These are phyloP conservation scores for Saccostrea cuccullata DNA, from an alignment of 1,140 invertebrate genomes.

Conservation along the genomic window DNA sequence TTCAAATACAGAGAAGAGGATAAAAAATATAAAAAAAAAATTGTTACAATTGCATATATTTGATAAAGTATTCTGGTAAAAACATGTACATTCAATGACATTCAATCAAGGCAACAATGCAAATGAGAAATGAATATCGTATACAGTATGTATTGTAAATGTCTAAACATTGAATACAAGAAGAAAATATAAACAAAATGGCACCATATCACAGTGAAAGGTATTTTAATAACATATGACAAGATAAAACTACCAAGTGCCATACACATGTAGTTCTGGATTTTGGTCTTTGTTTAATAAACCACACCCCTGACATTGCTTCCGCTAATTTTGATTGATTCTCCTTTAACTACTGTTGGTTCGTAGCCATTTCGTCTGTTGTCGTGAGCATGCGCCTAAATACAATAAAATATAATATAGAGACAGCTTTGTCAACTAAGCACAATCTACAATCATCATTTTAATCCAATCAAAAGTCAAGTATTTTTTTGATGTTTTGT, in stretches of 20 bases:
- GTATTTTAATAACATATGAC: neutral
- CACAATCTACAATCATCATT: neutral
- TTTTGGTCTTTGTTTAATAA: neutral
- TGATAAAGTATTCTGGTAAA: too few relatives aligned
- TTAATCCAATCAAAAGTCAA: neutral
- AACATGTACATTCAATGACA: too few relatives aligned
- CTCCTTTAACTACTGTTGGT: slow-evolving; percentile 35
- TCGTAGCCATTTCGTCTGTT: slow-evolving; percentile 36
- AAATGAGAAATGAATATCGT: neutral
- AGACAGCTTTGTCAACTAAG: neutral
- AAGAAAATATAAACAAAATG: neutral
- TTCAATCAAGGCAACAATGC: too few relatives aligned
- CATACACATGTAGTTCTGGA: neutral
- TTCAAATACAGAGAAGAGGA: too few relatives aligned
- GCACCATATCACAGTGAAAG: neutral
- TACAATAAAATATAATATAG: neutral
- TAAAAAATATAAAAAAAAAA: too few relatives aligned
- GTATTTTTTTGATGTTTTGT: too few relatives aligned
- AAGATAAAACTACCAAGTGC: neutral
- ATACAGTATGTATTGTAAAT: neutral
- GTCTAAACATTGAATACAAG: neutral
- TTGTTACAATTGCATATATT: too few relatives aligned
- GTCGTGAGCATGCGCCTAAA: slow-evolving; percentile 33
- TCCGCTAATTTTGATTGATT: slow-evolving; percentile 42
- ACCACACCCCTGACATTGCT: slow-evolving; percentile 37